A percentile compares a stretch with the other conserved stretches of the same genome.
phyloP scores from a whole-genome alignment of 2,797 vertebrate species.

The Crocidura indochinensis region DNA sequence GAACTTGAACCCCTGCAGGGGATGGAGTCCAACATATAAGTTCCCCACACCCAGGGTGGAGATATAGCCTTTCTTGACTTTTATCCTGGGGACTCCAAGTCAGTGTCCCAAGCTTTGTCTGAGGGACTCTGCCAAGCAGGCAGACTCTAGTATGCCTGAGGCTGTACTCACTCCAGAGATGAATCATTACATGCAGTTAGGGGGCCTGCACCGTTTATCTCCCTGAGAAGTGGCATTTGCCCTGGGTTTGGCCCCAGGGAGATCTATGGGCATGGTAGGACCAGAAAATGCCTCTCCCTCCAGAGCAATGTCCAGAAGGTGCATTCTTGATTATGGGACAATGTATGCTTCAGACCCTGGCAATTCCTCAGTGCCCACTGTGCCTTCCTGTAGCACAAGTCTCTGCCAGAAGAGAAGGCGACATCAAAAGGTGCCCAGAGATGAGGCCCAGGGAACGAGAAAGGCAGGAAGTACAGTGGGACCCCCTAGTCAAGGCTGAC shows the following conservation, averaged over 20 bases:
- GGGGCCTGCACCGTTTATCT: conserved; percentile 10
- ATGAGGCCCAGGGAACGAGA: not conserved
- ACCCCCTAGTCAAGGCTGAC: not conserved
- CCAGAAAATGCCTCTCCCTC: not conserved
- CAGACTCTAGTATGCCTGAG: not conserved
- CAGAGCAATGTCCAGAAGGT: not conserved
- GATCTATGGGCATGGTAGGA: not conserved
- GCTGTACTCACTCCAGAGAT: not conserved
- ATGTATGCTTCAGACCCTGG: not conserved
- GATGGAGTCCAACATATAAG: not conserved
- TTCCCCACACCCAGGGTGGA: not conserved
- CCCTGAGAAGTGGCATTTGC: not conserved
- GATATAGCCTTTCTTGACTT: not conserved
- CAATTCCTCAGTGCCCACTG: accelerated
- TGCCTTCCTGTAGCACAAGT: not conserved
- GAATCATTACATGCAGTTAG: conserved; percentile 29
- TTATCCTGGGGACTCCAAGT: not conserved
- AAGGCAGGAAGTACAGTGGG: not conserved
- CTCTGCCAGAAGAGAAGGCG: not conserved
- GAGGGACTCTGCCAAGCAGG: not conserved
- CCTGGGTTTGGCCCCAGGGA: not conserved
- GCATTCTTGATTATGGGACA: not conserved
- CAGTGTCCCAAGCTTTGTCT: not conserved
- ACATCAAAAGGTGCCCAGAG: conserved; percentile 4
- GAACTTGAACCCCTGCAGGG: not conserved